Evolutionary conservation across 2,113 vertebrate genomes (phyloP), one percentile per base, ranked within the genome.

Genomic region (Thamnaconus septentrionalis): DNA sequence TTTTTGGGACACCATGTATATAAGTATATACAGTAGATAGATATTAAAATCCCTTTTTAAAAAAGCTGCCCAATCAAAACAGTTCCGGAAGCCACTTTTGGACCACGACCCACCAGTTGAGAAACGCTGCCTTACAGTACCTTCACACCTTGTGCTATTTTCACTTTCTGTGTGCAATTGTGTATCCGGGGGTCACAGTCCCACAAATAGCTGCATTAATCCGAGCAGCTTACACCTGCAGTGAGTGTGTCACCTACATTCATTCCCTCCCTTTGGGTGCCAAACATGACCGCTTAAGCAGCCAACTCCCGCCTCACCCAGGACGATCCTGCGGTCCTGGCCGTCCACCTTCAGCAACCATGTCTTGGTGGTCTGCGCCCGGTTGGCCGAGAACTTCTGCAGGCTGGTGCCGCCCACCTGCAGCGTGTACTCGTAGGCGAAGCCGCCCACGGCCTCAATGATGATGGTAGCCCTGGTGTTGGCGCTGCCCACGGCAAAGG

Each of bases 391-490:
- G 71, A 97, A 96, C 57, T 91, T 94, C 84, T 98, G 94, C 57
- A 98, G 94, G 55, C 93, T 98, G 66, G 93, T 96, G 4, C 96
- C 96, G 41, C 93, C 92, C 31, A 99, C 89, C 73, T 96, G 92
- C 88, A 99, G 91, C 3, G 94, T 92, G 81, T 99, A 99, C 68
- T 98, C 94, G 64, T 98, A 98, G 7, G 94, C 89, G 78, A 98
- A 97, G 11, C 94, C 95, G 82, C 92, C 79, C 63, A 96, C 44
- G 0, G 96, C 96, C 77, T 98, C 94, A 39, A 98, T 98, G 73
- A 90, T 91, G 72, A 99, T 94, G 54, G 93, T 91, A 65, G 96
- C 97, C 85, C 91, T 96, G 31, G 92, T 93, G 71, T 91, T 88
- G 56, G 92, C 52, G 39, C 84, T 82, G 59, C 96, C 96, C 53